Base-by-base conservation (phyloP, 2,113 vertebrate genomes). In the Nannospalax galili region DNA sequence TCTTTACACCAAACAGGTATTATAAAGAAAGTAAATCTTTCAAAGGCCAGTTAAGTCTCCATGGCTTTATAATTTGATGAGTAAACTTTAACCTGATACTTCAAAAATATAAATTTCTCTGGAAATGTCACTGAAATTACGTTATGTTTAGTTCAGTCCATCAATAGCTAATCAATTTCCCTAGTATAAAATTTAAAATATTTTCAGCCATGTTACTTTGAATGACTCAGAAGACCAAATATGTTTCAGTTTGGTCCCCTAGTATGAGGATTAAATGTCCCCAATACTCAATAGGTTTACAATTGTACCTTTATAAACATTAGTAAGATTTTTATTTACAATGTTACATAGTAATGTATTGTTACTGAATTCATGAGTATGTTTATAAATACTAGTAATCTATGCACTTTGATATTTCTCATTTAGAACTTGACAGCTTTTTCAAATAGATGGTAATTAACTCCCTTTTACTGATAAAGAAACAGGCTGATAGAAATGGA, bases 1-100 rank as follows among this genome's bases (percentile, higher is more conserved):
- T 95, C 69, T 97, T 77, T 95, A 95, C 97, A 91, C 14, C 81
- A 95, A 98, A 92, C 62, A 97, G 94, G 79, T 98, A 95, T 92
- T 97, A 97, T 85, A 97, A 97, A 97, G 97, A 97, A 96, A 97
- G 95, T 97, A 97, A 98, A 95, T 95, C 93, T 98, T 97, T 97
- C 93, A 84, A 96, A 97, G 95, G 96, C 96, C 97, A 97, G 90
- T 97, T 97, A 97, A 97, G 96, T 95, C 96, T 95, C 75, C 92
- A 42, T 97, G 95, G 96, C 97, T 98, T 96, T 96, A 69, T 96
- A 91, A 92, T 93, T 95, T 94, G 65, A 93, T 90, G 91, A 95
- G 42, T 86, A 75, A 35, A 73, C 82, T 92, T 93, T 96, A 88
- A 37, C 62, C 73, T 91, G 37, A 42, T 95, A 56, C 48, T 95